Percentiles rank a stretch among this genome's conserved stretches.
phyloP scores from a whole-genome alignment of 2,113 vertebrate species.

The Xenopus borealis region DNA sequence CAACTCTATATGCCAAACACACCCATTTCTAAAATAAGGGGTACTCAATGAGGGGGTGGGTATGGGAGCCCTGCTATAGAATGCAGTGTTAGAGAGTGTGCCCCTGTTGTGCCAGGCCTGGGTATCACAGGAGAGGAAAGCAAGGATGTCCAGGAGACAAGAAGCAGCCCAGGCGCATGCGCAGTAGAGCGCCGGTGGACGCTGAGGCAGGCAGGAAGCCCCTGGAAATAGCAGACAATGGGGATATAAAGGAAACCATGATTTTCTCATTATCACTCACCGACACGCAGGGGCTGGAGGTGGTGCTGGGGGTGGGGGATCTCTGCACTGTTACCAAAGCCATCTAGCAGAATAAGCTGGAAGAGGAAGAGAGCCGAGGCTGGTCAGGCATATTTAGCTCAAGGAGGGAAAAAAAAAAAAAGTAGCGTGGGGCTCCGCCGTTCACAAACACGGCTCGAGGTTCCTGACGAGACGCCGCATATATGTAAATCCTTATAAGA shows the following conservation, averaged over 20 bases:
- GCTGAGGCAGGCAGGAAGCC: slow-evolving; percentile 59
- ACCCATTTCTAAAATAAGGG: too few relatives aligned
- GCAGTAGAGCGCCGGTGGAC: slow-evolving; percentile 63
- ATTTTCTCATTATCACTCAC: slow-evolving; percentile 66
- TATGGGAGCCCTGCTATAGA: too few relatives aligned
- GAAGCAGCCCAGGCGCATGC: slow-evolving; percentile 53
- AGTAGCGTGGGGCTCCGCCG: neutral
- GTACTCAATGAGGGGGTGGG: too few relatives aligned
- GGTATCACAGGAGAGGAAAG: slow-evolving; percentile 25
- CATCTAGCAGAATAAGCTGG: slow-evolving; percentile 72
- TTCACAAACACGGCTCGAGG: too few relatives aligned
- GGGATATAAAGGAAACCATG: slow-evolving; percentile 41
- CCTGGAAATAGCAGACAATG: slow-evolving; percentile 45
- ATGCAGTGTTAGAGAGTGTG: too few relatives aligned
- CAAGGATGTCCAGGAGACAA: slow-evolving; percentile 54
- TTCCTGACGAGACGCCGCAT: neutral
- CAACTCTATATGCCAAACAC: too few relatives aligned
- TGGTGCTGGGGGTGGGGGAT: slow-evolving; percentile 88
- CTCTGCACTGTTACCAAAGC: slow-evolving; percentile 93
- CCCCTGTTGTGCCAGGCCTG: too few relatives aligned
- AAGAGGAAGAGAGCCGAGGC: neutral
- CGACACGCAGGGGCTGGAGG: slow-evolving; percentile 90
- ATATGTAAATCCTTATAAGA: neutral
- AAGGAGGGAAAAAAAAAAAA: neutral
- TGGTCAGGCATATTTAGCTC: slow-evolving; percentile 62